Percentiles rank a stretch among this genome's conserved stretches.
Conservation (phyloP, 2,113 vertebrate genomes). For the Spermophilus dauricus region DNA sequence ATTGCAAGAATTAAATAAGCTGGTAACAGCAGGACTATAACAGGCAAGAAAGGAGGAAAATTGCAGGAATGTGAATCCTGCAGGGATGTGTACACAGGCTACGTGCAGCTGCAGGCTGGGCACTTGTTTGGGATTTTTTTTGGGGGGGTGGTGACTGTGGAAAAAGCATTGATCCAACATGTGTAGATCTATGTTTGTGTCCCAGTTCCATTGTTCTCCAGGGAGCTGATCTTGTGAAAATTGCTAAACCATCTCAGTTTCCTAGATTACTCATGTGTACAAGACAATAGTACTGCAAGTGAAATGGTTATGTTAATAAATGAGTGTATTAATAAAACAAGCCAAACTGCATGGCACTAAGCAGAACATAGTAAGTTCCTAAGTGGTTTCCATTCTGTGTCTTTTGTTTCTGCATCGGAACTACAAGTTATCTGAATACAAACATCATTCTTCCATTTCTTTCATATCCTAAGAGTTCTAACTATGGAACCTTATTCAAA, state of each 20-base stretch:
- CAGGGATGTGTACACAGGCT: not conserved
- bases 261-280: not conserved
- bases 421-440: not conserved
- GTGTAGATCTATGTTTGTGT: not conserved
- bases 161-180: not conserved
- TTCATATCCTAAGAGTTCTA: not conserved
- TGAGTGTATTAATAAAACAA: not conserved
- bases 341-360: not conserved
- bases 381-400: not conserved
- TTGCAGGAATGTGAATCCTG: not conserved
- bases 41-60: not conserved
- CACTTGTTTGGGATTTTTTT: not conserved
- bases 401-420: not conserved
- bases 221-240: not conserved
- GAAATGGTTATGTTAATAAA: slow-evolving; percentile 3
- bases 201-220: not conserved
- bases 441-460: not conserved
- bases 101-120: not conserved
- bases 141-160: not conserved
- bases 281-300: not conserved
- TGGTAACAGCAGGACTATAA: slow-evolving; percentile 38
- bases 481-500: not conserved
- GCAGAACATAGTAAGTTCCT: not conserved
- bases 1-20: slow-evolving; percentile 16
- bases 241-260: not conserved